A percentile compares a stretch with the other conserved stretches of the same genome.
phyloP scores from a whole-genome alignment of 2,113 vertebrate species.

The Ptychochromis oligacanthus region DNA sequence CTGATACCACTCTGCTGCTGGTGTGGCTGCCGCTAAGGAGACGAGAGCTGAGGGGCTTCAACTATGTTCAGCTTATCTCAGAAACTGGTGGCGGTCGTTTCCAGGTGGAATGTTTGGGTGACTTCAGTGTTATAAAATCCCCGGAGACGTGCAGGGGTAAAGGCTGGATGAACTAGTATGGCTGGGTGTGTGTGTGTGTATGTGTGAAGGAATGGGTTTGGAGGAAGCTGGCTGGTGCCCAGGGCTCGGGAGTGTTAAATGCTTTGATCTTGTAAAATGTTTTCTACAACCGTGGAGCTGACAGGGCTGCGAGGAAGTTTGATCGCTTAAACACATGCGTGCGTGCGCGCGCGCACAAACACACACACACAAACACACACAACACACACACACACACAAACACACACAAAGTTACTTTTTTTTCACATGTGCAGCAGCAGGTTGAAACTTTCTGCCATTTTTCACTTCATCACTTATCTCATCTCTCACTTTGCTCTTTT shows the following conservation, averaged over 20 bases:
- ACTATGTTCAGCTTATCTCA: constrained; percentile 63
- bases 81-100: constrained; percentile 67
- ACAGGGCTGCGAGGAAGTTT: constrained; percentile 48
- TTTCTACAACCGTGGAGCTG: constrained; percentile 57
- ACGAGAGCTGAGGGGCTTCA: constrained; percentile 60
- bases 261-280: constrained; percentile 73
- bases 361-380: background rate
- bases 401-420: constrained; percentile 29
- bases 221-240: constrained; percentile 32
- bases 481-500: constrained; percentile 2
- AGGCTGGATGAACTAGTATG: constrained; percentile 30
- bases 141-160: constrained; percentile 45
- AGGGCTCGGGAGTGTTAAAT: constrained; percentile 53
- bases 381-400: background rate
- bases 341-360: background rate
- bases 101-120: constrained; percentile 65
- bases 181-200: background rate
- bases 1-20: constrained; percentile 59
- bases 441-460: constrained; percentile 27
- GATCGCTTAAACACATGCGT: constrained; percentile 10
- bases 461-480: constrained; percentile 8
- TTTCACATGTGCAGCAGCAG: constrained; percentile 21
- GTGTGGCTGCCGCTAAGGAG: constrained; percentile 43
- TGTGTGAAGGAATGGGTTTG: background rate
- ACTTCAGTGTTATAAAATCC: constrained; percentile 57